Percentiles rank a stretch among this genome's conserved stretches.
These are phyloP conservation scores for Tragelaphus buxtoni DNA, from an alignment of 2,113 vertebrate species.

Conservation along the genomic window DNA sequence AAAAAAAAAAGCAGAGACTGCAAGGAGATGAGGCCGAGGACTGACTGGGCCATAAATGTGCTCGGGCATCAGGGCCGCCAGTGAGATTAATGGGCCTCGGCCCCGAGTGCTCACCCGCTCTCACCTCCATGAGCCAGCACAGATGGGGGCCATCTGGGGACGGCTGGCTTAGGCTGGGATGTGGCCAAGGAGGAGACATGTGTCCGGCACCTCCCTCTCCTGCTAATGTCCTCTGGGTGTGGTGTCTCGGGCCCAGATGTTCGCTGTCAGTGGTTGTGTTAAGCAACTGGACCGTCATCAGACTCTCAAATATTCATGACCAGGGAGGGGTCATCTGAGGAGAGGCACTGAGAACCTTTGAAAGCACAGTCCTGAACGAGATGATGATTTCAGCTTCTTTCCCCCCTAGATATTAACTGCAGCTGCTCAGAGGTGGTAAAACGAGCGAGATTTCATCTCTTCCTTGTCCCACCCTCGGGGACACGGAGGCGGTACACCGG, in stretches of 20 bases:
- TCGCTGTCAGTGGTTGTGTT: too few relatives aligned
- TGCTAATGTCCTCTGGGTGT: neutral
- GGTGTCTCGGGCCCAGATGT: neutral
- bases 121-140: neutral
- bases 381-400: neutral
- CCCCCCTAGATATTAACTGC: neutral
- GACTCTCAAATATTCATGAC: neutral
- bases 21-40: neutral
- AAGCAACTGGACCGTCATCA: fast-evolving
- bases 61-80: neutral
- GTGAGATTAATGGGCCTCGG: neutral
- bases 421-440: neutral
- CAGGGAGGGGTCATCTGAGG: neutral
- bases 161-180: fast-evolving
- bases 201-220: neutral
- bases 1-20: neutral
- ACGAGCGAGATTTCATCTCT: fast-evolving
- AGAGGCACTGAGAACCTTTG: neutral
- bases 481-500: too few relatives aligned
- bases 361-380: neutral
- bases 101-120: neutral
- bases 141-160: neutral
- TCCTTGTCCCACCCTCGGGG: neutral
- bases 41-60: slow-evolving; percentile 30
- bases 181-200: neutral